Base-by-base conservation (phyloP, 2,797 vertebrate species). In the Danionella dracula region DNA sequence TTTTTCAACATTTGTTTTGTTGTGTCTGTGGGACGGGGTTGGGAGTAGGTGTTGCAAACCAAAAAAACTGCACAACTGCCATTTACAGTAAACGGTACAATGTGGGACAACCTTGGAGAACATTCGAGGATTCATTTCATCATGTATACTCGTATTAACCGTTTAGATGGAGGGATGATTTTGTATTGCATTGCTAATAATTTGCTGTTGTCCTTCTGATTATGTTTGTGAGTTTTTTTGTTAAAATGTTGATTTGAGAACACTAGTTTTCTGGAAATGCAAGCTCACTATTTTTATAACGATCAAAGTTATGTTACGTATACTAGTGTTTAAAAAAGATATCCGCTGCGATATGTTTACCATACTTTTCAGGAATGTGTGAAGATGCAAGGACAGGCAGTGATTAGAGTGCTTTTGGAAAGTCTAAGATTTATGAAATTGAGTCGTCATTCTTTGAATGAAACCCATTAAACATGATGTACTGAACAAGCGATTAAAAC, bases 261-360 rank as follows among this genome's bases (percentile, higher is more conserved):
- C 44, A 60, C 62, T 55, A 68, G 69, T 66, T 75, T 67, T 63
- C 35, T n/a, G n/a, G n/a, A n/a, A 70, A 59, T 37, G 19, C 53
- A 46, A 37, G 34, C 76, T 70, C 61, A 68, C 66, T 74, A 73
- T 80, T 82, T 82, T 79, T 78, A 76, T 79, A 75, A 71, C 55
- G 46, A 82, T 68, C 40, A 19, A 35, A 69, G 55, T 70, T 66
- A 65, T 60, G 41, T 70, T 66, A 65, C 57, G 41, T 29, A 56
- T 70, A 3, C 23, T 27, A 51, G 49, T 57, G 42, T 76, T 74
- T 73, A 66, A 69, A 53, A 41, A 21, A 44, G 21, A 68, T 59
- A 45, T 62, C 38, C 53, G 58, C 34, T 38, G 35, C 51, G 53
- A 29, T 46, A 21, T 45, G 61, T 45, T 8, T 13, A 17, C 34